Evolutionary conservation across 1,140 invertebrate species (phyloP).

Genomic region (Ruditapes philippinarum): DNA sequence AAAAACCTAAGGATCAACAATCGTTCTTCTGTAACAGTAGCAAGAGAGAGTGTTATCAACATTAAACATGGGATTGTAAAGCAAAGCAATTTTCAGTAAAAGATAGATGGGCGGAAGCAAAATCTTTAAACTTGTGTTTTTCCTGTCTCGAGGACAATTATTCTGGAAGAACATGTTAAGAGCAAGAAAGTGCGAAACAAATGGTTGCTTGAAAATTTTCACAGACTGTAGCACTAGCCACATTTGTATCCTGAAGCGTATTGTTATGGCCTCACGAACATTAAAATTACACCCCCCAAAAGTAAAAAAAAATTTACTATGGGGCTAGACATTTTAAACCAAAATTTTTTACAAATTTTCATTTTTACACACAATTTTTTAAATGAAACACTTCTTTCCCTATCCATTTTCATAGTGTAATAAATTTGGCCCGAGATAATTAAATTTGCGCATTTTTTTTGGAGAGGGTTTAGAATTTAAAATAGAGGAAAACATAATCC

Average conservation of each 20-base stretch:
- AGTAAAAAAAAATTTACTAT: no score
- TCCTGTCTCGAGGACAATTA: neutral
- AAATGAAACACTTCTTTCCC: no score
- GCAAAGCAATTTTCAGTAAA: neutral
- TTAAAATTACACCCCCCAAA: neutral
- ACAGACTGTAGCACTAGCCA: neutral
- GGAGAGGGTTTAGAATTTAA: no score
- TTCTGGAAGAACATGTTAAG: neutral
- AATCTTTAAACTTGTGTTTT: neutral
- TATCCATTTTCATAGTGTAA: no score
- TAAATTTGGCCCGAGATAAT: no score
- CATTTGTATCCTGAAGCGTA: neutral
- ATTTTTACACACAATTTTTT: no score
- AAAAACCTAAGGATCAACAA: no score
- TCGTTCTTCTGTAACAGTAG: neutral
- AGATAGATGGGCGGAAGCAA: neutral
- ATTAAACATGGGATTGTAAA: neutral
- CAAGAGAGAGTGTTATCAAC: neutral
- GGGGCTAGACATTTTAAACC: no score
- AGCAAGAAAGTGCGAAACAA: neutral
- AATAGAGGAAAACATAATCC: no score
- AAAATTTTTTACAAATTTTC: no score
- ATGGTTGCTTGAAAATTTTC: neutral
- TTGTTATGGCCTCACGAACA: neutral
- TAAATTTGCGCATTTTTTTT: no score